Base-by-base conservation (phyloP, 2,797 vertebrate species). In the Salmo trutta region DNA sequence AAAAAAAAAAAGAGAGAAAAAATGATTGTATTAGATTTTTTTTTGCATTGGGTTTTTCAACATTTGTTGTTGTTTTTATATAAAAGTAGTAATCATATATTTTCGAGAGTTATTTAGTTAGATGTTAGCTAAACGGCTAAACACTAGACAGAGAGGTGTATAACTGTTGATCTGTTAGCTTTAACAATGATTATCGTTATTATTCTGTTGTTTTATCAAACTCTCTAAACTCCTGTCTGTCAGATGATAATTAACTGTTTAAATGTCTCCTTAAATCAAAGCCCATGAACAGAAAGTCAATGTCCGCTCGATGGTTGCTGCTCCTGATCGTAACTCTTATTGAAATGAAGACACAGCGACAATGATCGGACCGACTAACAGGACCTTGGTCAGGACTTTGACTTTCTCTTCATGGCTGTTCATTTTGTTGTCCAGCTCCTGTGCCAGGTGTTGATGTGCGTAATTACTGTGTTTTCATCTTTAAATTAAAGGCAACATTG, bases 231-330 rank as follows among this genome's bases (percentile, higher is more conserved):
- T 97, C 97, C 91, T 98, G 97, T 98, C 97, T 96, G 97, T 99
- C 97, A 98, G 96, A 98, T 99, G 97, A 97, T 99, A 99, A 99
- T 97, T 99, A 99, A 99, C 97, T 96, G 97, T 96, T 99, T 98
- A 97, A 98, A 99, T 99, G 97, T 99, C 97, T 99, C 96, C 99
- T 99, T 99, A 99, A 99, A 99, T 96, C 91, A 93, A 93, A 93
- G 81, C 91, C 91, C 92, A 93, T 93, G 92, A 91, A 93, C 91
- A 93, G 93, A 93, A 91, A 93, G 92, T 92, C 93, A 93, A 86
- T 92, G 93, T 93, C 93, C 87, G 90, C 93, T 92, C 91, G n/a
- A n/a, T 62, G 21, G 21, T 24, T 64, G 21, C 59, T 64, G 59
- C 59, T 27, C 59, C 59, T 64, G 59, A 64, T 27, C 8, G 2